phyloP scores from a whole-genome alignment of 2,113 vertebrate species.

The Bos indicus region DNA sequence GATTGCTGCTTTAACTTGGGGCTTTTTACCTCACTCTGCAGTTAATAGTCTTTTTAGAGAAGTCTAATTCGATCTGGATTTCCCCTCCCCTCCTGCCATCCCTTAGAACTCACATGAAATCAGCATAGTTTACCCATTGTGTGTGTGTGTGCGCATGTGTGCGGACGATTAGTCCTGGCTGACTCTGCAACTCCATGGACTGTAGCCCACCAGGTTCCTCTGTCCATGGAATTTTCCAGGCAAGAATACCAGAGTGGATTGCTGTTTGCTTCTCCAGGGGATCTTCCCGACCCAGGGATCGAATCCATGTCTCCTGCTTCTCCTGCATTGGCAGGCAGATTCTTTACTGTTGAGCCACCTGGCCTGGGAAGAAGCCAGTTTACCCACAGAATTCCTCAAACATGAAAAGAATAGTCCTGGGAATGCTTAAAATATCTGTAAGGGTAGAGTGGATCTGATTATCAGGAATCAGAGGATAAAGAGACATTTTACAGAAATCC shows the following conservation, averaged over 20 bases:
- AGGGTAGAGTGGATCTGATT: background rate
- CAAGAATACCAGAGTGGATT: background rate
- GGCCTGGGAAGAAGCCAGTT: background rate
- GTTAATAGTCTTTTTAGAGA: background rate
- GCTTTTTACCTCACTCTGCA: background rate
- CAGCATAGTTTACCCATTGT: background rate
- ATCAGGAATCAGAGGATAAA: background rate
- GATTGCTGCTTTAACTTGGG: background rate
- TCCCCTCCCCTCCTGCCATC: background rate
- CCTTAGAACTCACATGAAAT: background rate
- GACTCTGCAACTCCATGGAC: background rate
- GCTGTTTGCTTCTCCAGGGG: background rate
- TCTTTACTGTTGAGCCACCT: background rate
- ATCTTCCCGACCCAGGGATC: background rate
- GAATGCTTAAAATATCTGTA: background rate
- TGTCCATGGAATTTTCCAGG: background rate
- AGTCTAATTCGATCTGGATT: background rate
- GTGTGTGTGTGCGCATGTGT: background rate
- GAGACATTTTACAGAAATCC: background rate
- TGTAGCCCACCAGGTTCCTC: background rate
- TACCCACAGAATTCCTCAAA: background rate
- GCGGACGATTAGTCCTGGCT: background rate
- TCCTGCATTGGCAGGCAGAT: background rate
- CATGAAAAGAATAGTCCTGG: background rate
- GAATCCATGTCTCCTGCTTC: background rate